Conservation (phyloP, 2,888 invertebrate genomes). For the Lypha dubia region DNA sequence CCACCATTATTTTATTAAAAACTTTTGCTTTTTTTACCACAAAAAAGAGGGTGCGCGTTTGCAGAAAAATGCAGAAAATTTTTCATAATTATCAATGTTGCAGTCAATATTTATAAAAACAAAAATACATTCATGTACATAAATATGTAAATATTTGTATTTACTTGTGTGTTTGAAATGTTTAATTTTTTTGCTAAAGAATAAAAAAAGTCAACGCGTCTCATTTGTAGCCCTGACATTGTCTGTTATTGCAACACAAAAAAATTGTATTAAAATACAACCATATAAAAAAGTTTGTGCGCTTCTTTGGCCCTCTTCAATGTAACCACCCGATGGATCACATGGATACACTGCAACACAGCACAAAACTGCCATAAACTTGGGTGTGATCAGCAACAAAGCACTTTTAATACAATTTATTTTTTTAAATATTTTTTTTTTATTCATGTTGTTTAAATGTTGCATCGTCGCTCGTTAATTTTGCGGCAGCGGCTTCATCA, state of each 20-base stretch:
- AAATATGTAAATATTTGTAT: too few species aligned
- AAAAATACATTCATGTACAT: background rate
- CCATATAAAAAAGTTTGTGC: constrained; percentile 18
- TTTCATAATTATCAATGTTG: constrained; percentile 59
- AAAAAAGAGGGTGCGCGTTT: constrained; percentile 43
- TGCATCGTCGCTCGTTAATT: constrained; percentile 50
- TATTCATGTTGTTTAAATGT: constrained; percentile 32
- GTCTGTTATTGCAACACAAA: constrained; percentile 13
- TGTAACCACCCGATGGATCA: constrained; percentile 35
- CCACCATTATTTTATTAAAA: constrained; percentile 48
- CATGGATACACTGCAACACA: constrained; percentile 6
- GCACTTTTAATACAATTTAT: background rate
- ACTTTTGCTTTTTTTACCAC: constrained; percentile 21
- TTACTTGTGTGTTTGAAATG: constrained; percentile 47
- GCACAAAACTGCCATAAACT: constrained; percentile 24
- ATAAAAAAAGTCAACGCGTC: constrained; percentile 25
- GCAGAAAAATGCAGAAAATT: constrained; percentile 11
- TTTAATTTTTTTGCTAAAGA: background rate
- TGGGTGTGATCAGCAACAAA: constrained; percentile 59
- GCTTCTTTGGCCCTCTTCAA: constrained; percentile 38
- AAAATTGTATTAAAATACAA: background rate
- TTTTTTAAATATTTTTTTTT: background rate
- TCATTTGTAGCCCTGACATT: constrained; percentile 58
- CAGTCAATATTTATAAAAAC: constrained; percentile 44
- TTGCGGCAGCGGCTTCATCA: constrained; percentile 47